Conservation (phyloP, 2,888 invertebrate species). For the Aspidiotus rigidus region DNA sequence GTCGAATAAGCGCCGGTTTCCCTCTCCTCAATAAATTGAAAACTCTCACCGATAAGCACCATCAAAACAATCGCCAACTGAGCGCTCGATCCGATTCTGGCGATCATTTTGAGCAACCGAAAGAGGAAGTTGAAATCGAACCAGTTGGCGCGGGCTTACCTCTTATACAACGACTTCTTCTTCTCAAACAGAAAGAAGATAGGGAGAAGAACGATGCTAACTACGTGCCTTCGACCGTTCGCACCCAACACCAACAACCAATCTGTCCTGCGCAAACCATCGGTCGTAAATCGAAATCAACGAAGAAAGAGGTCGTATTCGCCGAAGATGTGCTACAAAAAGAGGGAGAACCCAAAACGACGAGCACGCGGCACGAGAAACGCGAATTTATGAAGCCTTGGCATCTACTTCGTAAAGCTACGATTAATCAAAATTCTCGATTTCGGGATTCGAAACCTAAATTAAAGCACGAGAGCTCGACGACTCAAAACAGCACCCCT, state of each 20-base stretch:
- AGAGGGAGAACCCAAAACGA: background rate
- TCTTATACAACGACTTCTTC: constrained; percentile 61
- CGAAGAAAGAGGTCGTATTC: constrained; percentile 44
- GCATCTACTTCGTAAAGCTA: constrained; percentile 68
- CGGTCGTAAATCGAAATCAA: constrained; percentile 45
- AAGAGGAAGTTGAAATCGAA: constrained; percentile 44
- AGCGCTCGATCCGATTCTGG: constrained; percentile 19
- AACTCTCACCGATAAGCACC: constrained; percentile 73
- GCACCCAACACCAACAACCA: constrained; percentile 37
- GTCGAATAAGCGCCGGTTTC: constrained; percentile 64
- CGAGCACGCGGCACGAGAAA: constrained; percentile 35
- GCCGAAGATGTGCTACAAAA: constrained; percentile 19
- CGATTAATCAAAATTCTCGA: constrained; percentile 36
- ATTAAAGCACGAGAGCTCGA: background rate
- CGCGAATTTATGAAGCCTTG: constrained; percentile 56
- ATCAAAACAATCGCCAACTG: constrained; percentile 43
- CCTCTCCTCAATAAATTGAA: constrained; percentile 68
- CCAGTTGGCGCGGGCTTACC: constrained; percentile 62
- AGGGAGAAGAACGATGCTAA: constrained; percentile 37
- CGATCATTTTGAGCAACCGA: constrained; percentile 20
- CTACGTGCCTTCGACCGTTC: constrained; percentile 38
- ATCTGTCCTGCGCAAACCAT: background rate
- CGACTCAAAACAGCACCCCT: background rate
- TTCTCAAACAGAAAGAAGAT: constrained; percentile 68
- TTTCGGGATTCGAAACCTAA: background rate